Evolutionary conservation across 1,140 invertebrate genomes (phyloP).

Genomic region (Zophobas morio): DNA sequence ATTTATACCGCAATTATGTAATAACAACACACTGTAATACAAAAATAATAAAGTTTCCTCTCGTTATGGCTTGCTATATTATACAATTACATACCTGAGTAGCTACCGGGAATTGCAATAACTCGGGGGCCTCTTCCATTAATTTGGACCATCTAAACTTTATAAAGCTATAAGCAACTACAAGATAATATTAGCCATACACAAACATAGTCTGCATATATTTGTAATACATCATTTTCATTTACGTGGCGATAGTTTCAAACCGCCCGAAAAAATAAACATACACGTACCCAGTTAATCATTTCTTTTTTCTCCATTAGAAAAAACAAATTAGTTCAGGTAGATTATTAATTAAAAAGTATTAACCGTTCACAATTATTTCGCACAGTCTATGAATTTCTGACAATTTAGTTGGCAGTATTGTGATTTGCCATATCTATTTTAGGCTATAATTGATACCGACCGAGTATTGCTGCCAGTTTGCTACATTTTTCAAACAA

Average conservation of each 20-base stretch:
- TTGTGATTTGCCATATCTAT: no score
- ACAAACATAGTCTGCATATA: not conserved
- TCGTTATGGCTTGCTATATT: no score
- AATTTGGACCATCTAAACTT: conserved; percentile 19
- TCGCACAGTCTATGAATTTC: no score
- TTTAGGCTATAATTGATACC: no score
- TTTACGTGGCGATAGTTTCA: conserved; percentile 16
- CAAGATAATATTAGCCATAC: conserved; percentile 6
- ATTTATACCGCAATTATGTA: not conserved
- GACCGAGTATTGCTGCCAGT: no score
- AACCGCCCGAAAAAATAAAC: conserved; percentile 15
- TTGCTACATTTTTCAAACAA: no score
- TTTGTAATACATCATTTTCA: conserved; percentile 5
- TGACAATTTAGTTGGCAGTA: no score
- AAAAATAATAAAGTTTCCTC: no score
- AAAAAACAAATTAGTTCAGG: not conserved
- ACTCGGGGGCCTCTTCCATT: conserved; percentile 28
- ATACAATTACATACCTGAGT: no score
- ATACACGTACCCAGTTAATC: not conserved
- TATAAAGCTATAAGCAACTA: conserved; percentile 9
- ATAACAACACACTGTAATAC: no score
- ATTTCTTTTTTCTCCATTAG: not conserved
- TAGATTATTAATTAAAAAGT: not conserved
- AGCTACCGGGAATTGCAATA: conserved; percentile 26
- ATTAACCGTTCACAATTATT: no score